These are phyloP conservation scores for Drosophila eohydei DNA, from an alignment of 2,888 invertebrate species.

Conservation along the genomic window DNA sequence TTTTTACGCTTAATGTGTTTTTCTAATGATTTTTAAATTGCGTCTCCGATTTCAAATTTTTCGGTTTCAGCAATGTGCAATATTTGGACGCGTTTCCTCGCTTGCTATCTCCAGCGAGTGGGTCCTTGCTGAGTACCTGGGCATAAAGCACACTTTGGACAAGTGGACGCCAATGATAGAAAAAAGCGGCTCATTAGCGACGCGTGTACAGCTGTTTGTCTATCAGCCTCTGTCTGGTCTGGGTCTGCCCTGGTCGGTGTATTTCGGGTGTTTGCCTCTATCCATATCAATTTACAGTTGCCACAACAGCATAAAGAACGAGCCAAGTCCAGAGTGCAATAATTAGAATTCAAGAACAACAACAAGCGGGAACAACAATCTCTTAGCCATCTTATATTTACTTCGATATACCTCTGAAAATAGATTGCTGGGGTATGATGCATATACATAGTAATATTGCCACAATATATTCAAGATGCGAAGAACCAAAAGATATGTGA, in stretches of 20 bases:
- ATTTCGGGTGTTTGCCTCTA: slow-evolving; percentile 19
- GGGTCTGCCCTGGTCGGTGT: slow-evolving; percentile 2
- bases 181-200: slow-evolving; percentile 57
- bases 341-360: slow-evolving; percentile 54
- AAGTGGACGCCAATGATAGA: slow-evolving; percentile 19
- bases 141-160: slow-evolving; percentile 17
- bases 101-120: slow-evolving; percentile 8
- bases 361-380: slow-evolving; percentile 15
- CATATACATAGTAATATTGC: too few relatives aligned
- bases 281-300: slow-evolving; percentile 43
- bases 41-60: slow-evolving; percentile 70
- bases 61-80: slow-evolving; percentile 27
- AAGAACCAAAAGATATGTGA: too few relatives aligned
- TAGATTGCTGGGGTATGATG: neutral
- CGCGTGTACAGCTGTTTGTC: slow-evolving; percentile 23
- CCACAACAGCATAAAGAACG: slow-evolving; percentile 21
- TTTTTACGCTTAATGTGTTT: slow-evolving; percentile 79
- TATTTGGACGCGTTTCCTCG: slow-evolving; percentile 11
- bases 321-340: slow-evolving; percentile 44
- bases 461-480: too few relatives aligned
- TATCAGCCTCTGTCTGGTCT: neutral
- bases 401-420: neutral
- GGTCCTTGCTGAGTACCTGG: neutral
- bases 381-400: slow-evolving; percentile 1
- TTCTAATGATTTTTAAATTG: slow-evolving; percentile 80